Evolutionary conservation across 2,888 invertebrate species (phyloP).

Genomic region (Drymonia ruficornis): DNA sequence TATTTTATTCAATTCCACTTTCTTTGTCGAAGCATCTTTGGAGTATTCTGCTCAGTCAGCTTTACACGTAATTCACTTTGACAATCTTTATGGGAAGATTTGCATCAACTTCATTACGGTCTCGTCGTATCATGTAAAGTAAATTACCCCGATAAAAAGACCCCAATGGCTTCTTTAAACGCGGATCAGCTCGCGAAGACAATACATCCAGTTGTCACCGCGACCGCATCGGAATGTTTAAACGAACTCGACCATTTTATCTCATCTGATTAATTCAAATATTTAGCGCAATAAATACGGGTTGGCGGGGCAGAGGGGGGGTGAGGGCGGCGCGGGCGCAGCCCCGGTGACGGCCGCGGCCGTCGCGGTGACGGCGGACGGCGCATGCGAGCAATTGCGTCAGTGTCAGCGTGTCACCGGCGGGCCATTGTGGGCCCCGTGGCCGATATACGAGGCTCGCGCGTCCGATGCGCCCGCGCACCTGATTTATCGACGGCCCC

Average conservation of each 20-base stretch:
- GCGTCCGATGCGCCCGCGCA: conserved; percentile 61
- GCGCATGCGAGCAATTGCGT: conserved; percentile 78
- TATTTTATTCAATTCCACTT: neutral
- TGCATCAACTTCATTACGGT: conserved; percentile 16
- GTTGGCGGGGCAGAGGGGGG: conserved; percentile 43
- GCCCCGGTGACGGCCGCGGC: conserved; percentile 49
- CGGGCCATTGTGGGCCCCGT: conserved; percentile 70
- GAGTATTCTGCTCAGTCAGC: neutral
- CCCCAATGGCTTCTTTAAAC: conserved; percentile 61
- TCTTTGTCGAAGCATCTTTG: neutral
- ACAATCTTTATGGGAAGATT: neutral
- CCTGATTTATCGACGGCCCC: conserved; percentile 81
- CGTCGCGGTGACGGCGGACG: conserved; percentile 60
- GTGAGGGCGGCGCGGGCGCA: conserved; percentile 51
- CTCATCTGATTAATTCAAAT: conserved; percentile 84
- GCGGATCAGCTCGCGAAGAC: conserved; percentile 70
- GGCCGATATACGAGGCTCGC: conserved; percentile 66
- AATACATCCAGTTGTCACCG: conserved; percentile 82
- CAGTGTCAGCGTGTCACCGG: conserved; percentile 76
- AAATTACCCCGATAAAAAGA: conserved; percentile 53
- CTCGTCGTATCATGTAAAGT: conserved; percentile 24
- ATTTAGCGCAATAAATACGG: conserved; percentile 83
- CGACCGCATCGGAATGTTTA: conserved; percentile 81
- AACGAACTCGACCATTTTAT: conserved; percentile 80
- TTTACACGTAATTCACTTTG: neutral